Base-by-base conservation (phyloP, 1,140 invertebrate genomes). In the Caerostris extrusa region DNA sequence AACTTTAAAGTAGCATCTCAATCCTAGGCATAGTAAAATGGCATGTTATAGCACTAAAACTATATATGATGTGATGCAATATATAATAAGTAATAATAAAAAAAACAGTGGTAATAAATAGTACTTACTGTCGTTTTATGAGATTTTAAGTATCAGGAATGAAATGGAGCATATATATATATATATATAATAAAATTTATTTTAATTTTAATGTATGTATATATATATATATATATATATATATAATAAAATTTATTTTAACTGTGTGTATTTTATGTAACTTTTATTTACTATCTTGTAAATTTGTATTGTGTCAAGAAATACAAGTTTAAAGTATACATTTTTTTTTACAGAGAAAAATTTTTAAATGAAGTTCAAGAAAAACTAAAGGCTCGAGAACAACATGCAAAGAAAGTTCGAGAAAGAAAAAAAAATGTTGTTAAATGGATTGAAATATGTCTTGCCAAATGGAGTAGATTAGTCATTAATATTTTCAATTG, bases 371-470 rank as follows among this genome's bases (percentile, higher is more conserved):
- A 94, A 82, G 1, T 94, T 53, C 89, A 88, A 88, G 90, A 94
- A 57, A 91, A 90, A 67, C n/a, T 92, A 6, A 91, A 91, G 56
- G 82, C 90, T 34, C 53, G 67, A 88, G 90, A 94, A 88, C 83
- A 94, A 14, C 67, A 94, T 34, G 94, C 94, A 64, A 77, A 82
- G 34, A 91, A 92, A 81, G 94, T 94, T 10, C 14, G 94, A 58
- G 58, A 92, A 53, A 77, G 90, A 53, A 94, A 94, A 88, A n/a
- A 56, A 94, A 91, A 94, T 94, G 94, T 14, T 91, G 69, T 67
- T 34, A 2, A 87, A 56, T 61, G 69, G 89, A 64, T 90, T 85
- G 7, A 77, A 81, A 34, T 94, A 94, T 86, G 57, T 89, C 69
- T 50, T 82, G 17, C 90, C 90, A 58, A 19, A 69, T 55, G 90